phyloP scores from a whole-genome alignment of 2,888 invertebrate genomes.

The Ennomos fuscantarius region DNA sequence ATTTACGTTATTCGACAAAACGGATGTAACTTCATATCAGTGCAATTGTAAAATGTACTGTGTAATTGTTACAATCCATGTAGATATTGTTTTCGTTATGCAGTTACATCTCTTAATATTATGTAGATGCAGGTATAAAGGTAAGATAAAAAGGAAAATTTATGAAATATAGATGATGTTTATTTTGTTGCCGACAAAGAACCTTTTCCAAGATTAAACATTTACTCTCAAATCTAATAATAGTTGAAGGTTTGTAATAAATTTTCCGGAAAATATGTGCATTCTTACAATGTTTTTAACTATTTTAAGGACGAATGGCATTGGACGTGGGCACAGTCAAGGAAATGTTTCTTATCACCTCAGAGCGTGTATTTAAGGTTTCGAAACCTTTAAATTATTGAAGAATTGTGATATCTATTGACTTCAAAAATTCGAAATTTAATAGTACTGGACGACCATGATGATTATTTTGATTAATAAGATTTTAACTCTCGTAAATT shows the following conservation, averaged over 20 bases:
- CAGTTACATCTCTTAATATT: too few relatives aligned
- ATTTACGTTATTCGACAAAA: too few relatives aligned
- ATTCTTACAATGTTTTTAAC: conserved; percentile 12
- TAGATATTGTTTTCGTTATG: too few relatives aligned
- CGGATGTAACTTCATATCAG: too few relatives aligned
- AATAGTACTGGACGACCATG: too few relatives aligned
- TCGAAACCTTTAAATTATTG: neutral
- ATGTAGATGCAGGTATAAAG: too few relatives aligned
- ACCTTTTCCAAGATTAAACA: conserved; percentile 2
- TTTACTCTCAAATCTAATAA: conserved; percentile 2
- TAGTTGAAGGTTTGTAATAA: conserved; percentile 19
- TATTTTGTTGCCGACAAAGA: neutral
- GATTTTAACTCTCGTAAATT: too few relatives aligned
- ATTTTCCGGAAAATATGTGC: conserved; percentile 8
- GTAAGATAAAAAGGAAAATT: too few relatives aligned
- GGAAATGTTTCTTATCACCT: conserved; percentile 3
- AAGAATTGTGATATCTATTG: neutral
- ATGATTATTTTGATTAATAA: too few relatives aligned
- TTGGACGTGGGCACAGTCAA: conserved; percentile 8
- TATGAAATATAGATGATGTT: neutral
- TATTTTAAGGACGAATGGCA: conserved; percentile 22
- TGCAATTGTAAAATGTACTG: too few relatives aligned
- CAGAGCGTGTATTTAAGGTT: neutral
- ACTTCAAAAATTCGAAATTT: too few relatives aligned
- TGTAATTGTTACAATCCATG: too few relatives aligned